Conservation (phyloP, 2,113 vertebrate species). For the Syngnathus floridae region DNA sequence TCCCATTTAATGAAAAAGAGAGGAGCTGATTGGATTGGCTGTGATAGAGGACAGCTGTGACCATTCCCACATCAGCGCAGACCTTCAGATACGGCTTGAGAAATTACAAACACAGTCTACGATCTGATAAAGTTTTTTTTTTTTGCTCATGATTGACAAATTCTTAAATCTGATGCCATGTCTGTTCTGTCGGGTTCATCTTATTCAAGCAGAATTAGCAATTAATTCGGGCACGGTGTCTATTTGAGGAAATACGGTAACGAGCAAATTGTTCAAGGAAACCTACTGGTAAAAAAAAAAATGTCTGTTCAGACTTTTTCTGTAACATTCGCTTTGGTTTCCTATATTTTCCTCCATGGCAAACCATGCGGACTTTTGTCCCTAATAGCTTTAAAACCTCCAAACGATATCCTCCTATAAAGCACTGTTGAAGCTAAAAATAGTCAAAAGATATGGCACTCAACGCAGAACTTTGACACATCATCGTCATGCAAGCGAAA, state of each 20-base stretch:
- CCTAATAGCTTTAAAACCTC: slow-evolving; percentile 25
- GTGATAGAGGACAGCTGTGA: too few species aligned
- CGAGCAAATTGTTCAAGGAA: slow-evolving; percentile 15
- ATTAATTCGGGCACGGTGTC: not conserved
- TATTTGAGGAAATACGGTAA: not conserved
- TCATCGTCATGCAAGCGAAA: slow-evolving; percentile 74
- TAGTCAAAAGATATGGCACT: slow-evolving; percentile 73
- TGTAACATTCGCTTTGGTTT: slow-evolving; percentile 66
- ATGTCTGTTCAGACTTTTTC: not conserved
- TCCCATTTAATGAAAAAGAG: too few species aligned
- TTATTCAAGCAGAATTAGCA: not conserved
- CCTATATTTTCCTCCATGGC: not conserved
- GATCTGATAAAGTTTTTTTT: not conserved
- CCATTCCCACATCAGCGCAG: too few species aligned
- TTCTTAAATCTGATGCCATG: not conserved
- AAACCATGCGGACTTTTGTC: slow-evolving; percentile 32
- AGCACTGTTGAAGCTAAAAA: slow-evolving; percentile 45
- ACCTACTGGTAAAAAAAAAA: slow-evolving; percentile 14
- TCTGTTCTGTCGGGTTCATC: not conserved
- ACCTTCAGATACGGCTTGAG: too few species aligned
- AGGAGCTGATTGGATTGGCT: too few species aligned
- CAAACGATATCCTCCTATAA: slow-evolving; percentile 44
- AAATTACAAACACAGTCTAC: too few species aligned
- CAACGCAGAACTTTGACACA: slow-evolving; percentile 65
- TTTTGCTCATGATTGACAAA: not conserved